Evolutionary conservation across 2,113 vertebrate species (phyloP), one percentile per base, ranked within the genome.

Genomic region (Turdus rufiventris): DNA sequence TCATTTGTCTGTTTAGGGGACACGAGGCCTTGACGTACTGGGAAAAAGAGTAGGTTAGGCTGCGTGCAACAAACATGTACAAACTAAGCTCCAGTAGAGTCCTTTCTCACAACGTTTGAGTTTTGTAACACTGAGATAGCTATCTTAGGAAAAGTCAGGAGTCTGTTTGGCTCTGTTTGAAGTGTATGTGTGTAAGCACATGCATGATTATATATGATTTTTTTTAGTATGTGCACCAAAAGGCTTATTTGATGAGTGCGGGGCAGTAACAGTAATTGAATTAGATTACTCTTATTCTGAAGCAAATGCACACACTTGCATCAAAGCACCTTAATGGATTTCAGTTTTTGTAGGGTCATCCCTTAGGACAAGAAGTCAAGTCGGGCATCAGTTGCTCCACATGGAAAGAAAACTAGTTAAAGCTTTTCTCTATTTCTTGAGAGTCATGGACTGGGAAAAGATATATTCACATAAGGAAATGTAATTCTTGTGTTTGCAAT

Each of bases 51-150:
- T 68, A 81, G 85, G 75, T 70, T 93, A 92, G 38, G 58, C 95
- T 73, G 18, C 45, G 28, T 93, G 19, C 83, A 85, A 47, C 47
- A 71, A 54, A 87, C 92, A 13, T 92, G 92, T 86, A 94, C 58
- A 71, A 90, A 96, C 85, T 65, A 90, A 96, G 40, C 60, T 77
- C 88, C 34, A 5, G 38, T 43, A 40, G 54, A 70, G 73, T 73
- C 56, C 60, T 88, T 94, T 63, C 79, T 93, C 60, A 67, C 82
- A 62, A 76, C 3, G 21, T 78, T 23, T 84, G 83, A 84, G 80
- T 96, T 94, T 93, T 95, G 82, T 96, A 90, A 88, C n/a, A 16
- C 70, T 53, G 43, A 93, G 94, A 91, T 95, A 85, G 73, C 21
- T 88, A 93, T 79, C 88, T 91, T 19, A 34, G 54, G 45, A 58